phyloP scores from a whole-genome alignment of 2,113 vertebrate species.

The Crotophaga sulcirostris region DNA sequence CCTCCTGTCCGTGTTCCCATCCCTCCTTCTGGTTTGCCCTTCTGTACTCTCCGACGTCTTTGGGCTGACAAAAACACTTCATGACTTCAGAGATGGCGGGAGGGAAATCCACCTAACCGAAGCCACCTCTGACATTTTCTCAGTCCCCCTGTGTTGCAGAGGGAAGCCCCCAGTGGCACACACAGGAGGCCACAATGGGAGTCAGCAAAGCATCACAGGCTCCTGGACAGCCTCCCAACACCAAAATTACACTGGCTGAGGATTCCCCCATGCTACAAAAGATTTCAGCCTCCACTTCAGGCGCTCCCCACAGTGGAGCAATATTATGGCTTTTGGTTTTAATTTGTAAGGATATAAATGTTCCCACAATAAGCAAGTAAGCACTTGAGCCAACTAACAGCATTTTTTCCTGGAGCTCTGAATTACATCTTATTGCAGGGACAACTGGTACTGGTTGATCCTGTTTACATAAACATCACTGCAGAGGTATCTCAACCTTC shows the following conservation, averaged over 20 bases:
- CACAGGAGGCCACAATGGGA: rapidly evolving
- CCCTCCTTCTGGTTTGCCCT: background rate
- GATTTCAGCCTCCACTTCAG: background rate
- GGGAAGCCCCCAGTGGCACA: background rate
- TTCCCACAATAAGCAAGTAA: background rate
- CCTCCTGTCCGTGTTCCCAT: background rate
- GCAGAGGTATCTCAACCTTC: background rate
- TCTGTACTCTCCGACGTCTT: background rate
- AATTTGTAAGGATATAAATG: background rate
- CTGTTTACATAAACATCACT: background rate
- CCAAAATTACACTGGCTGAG: background rate
- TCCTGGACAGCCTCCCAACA: background rate
- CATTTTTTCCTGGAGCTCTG: background rate
- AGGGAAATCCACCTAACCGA: background rate
- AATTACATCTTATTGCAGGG: background rate
- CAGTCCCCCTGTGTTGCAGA: rapidly evolving
- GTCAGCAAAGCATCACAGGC: background rate
- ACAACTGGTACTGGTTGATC: rapidly evolving
- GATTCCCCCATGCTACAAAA: background rate
- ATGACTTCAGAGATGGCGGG: background rate
- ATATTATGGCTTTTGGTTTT: background rate
- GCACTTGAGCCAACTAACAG: background rate
- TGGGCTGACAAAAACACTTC: background rate
- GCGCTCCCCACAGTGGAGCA: background rate
- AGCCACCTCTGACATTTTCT: background rate